Base-by-base conservation (phyloP, 2,888 invertebrate species). In the Plutella xylostella region DNA sequence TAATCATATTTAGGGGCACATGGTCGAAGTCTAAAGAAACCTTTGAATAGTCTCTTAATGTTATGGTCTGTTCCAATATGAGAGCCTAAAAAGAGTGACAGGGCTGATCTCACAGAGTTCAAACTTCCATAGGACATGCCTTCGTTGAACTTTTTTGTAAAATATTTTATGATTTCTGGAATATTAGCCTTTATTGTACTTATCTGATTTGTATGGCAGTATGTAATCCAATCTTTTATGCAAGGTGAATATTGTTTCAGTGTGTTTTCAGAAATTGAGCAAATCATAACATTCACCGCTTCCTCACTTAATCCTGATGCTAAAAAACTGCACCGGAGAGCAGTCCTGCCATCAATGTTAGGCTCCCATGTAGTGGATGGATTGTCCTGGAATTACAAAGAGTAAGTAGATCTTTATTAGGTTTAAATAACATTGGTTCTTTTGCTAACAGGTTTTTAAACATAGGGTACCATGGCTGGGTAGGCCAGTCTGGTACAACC, bases 401-500 rank as follows among this genome's bases (percentile, higher is more conserved):
- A 14, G 28, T 19, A 33, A 42, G 42, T 19, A 42, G 18, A 33
- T 42, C 31, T 33, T 42, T 33, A 9, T 28, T 12, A 6, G 22
- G 22, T 5, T 5, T 9, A 9, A 22, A 22, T 22, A 22, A 5
- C 5, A 22, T 22, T 9, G 9, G 5, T 22, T 22, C 22, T 22
- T 9, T 9, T 22, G 9, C 22, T 9, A 22, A 6, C 3, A 18
- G 42, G 33, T 7, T 33, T 18, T 12, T 28, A 19, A 19, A 33
- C 20, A 19, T 12, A 3, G 6, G 42, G 33, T 18, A 22, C 22
- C 22, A 22, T 0, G 55, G 47, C 25, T 58, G 57, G 15, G 51
- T 45, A 6, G 54, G 51, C 55, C 55, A 57, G 4, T 49, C 38
- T 0, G 56, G 57, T 7, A 52, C 55, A 4, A 55, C 52, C 1